These are phyloP conservation scores for Eupelmus urozonus DNA, from an alignment of 2,888 invertebrate species.

Conservation along the genomic window DNA sequence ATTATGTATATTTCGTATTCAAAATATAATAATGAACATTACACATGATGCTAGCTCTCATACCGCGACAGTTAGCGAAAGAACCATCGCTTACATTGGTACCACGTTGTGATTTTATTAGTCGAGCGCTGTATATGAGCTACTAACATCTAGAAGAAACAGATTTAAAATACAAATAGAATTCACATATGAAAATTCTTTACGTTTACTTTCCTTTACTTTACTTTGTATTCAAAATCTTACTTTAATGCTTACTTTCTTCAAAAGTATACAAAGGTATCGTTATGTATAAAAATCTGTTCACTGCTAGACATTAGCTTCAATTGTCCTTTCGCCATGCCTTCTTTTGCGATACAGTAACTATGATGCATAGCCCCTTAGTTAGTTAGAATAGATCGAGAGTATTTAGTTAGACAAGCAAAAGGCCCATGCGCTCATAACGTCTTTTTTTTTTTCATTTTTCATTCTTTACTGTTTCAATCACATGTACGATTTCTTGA, in stretches of 20 bases:
- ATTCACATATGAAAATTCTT: constrained; percentile 43
- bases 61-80: constrained; percentile 67
- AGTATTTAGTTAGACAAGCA: constrained; percentile 69
- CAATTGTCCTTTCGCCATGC: constrained; percentile 15
- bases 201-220: constrained; percentile 39
- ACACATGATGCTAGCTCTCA: constrained; percentile 75
- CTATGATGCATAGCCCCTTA: constrained; percentile 69
- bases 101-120: constrained; percentile 68
- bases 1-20: constrained; percentile 76
- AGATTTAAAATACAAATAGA: constrained; percentile 60
- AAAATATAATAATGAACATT: constrained; percentile 77
- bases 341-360: constrained; percentile 55
- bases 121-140: constrained; percentile 60
- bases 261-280: constrained; percentile 34
- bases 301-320: constrained; percentile 54
- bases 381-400: constrained; percentile 68
- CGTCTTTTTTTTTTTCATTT: constrained; percentile 15
- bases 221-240: constrained; percentile 33
- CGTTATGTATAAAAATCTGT: constrained; percentile 48
- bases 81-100: constrained; percentile 70
- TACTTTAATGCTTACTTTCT: constrained; percentile 24
- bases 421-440: constrained; percentile 64
- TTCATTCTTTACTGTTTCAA: constrained; percentile 33
- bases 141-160: constrained; percentile 71
- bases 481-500: constrained; percentile 32